phyloP scores from a whole-genome alignment of 2,113 vertebrate species.

The Ailurus styani region DNA sequence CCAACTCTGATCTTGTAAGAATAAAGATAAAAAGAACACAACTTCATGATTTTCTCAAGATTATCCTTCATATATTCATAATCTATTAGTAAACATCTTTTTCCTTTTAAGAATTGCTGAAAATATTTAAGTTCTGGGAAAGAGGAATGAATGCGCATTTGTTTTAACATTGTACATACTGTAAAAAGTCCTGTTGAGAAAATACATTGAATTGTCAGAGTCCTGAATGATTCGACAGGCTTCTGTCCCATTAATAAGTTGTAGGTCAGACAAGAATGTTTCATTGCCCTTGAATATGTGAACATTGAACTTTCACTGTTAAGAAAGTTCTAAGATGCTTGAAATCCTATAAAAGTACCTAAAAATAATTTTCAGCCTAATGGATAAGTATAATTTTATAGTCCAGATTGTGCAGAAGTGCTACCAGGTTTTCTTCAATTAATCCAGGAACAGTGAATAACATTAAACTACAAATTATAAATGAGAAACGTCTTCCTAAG shows the following conservation, averaged over 20 bases:
- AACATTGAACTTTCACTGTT: constrained; percentile 34
- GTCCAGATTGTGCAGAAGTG: neutral
- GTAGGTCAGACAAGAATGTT: constrained; percentile 58
- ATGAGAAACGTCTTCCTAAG: neutral
- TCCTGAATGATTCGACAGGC: constrained; percentile 62
- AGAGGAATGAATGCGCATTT: constrained; percentile 72
- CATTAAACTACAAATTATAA: neutral
- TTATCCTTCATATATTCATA: constrained; percentile 73
- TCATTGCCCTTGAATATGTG: neutral
- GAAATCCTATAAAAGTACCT: constrained; percentile 17
- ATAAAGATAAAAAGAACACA: constrained; percentile 41
- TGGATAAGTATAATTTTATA: constrained; percentile 42
- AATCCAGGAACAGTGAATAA: constrained; percentile 18
- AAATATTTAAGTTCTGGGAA: constrained; percentile 72
- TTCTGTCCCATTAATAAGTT: constrained; percentile 69
- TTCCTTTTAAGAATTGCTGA: constrained; percentile 70
- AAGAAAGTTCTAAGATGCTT: constrained; percentile 41
- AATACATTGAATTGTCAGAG: constrained; percentile 64
- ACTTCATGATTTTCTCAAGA: constrained; percentile 10
- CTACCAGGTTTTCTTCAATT: constrained; percentile 33
- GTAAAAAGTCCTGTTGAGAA: constrained; percentile 66
- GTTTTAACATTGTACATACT: constrained; percentile 66
- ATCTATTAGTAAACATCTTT: constrained; percentile 78
- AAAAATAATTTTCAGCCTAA: constrained; percentile 53
- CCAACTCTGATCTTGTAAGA: neutral